Evolutionary conservation across 2,888 invertebrate genomes (phyloP), one percentile per base, ranked within the genome.

Genomic region (Digitonthophagus gazella): DNA sequence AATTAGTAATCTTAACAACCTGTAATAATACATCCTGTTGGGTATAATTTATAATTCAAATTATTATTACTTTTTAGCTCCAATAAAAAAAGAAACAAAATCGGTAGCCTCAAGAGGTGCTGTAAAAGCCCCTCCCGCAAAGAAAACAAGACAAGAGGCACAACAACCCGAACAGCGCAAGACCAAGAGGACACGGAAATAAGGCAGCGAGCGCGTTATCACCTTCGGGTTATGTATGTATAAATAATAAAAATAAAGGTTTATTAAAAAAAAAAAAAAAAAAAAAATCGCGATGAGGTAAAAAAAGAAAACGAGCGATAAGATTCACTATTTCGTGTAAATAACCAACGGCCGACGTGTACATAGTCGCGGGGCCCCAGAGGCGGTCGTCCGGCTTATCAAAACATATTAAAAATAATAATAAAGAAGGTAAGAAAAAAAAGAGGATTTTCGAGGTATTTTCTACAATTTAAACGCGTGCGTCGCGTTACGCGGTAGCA

Each of bases 101-200:
- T 15, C 69, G 22, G 64, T 67, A 20, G 64, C 67, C 3, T 15
- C 66, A 14, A 28, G 61, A 2, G 28, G 65, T 15, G 65, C 58
- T 44, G 19, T 58, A 22, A 67, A 56, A 66, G 58, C 65, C 22
- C 20, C 28, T 11, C 63, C 44, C 19, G 14, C 18, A 54, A 65
- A 67, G 16, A 67, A 70, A 65, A 20, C 63, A 56, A 65, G 58
- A 19, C 54, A 55, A 61, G 67, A 56, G 55, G 64, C 61, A 55
- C 65, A 67, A 56, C 20, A 54, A 66, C 55, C 66, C 2, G 64
- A 55, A 22, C 58, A 65, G 58, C 72, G 74, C 55, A 74, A 74
- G 72, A 73, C 74, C 4, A 73, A 73, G 67, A 70, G 74, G 66
- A 73, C 71, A 70, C 71, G 72, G 69, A 74, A 74, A 71, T 74